A percentile compares a stretch with the other conserved stretches of the same genome.
These are phyloP conservation scores for Ctenochaetus hawaiiensis DNA, from an alignment of 2,797 vertebrate genomes.

Conservation along the genomic window DNA sequence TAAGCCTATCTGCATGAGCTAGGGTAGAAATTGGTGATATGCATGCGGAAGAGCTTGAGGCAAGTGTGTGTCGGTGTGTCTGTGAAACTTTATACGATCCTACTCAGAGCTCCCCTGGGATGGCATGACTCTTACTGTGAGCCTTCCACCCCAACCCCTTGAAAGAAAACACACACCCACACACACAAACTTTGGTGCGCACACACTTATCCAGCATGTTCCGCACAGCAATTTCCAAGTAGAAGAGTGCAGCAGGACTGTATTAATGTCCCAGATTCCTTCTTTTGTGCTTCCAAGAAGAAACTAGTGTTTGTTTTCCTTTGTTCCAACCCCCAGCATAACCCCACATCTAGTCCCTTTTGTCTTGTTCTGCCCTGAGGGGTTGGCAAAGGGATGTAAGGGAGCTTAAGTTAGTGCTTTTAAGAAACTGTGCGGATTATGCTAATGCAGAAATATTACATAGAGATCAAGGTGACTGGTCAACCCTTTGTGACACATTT, in stretches of 20 bases:
- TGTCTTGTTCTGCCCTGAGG: conserved; percentile 40
- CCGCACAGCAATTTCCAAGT: conserved; percentile 50
- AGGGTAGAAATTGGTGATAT: conserved; percentile 21
- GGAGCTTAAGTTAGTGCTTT: conserved; percentile 42
- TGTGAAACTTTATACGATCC: conserved; percentile 55
- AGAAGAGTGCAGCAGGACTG: conserved; percentile 40
- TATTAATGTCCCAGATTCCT: conserved; percentile 59
- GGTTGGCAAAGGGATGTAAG: conserved; percentile 46
- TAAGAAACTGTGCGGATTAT: conserved; percentile 56
- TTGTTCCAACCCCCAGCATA: conserved; percentile 37
- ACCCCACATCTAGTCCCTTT: conserved; percentile 40
- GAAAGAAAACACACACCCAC: conserved; percentile 62
- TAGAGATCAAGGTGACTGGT: conserved; percentile 44
- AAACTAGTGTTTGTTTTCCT: conserved; percentile 67
- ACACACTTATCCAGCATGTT: conserved; percentile 51
- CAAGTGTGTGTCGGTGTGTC: conserved; percentile 42
- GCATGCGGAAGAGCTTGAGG: conserved; percentile 55
- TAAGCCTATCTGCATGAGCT: conserved; percentile 58
- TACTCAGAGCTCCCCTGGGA: conserved; percentile 59
- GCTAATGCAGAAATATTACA: conserved; percentile 53
- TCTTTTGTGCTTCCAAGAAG: conserved; percentile 59
- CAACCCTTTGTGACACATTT: conserved; percentile 30
- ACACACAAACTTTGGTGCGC: conserved; percentile 24
- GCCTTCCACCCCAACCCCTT: conserved; percentile 48
- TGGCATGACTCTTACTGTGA: conserved; percentile 49